A percentile compares a stretch with the other conserved stretches of the same genome.
Evolutionary conservation across 2,113 vertebrate species (phyloP).

Genomic region (Poeciliopsis occidentalis): DNA sequence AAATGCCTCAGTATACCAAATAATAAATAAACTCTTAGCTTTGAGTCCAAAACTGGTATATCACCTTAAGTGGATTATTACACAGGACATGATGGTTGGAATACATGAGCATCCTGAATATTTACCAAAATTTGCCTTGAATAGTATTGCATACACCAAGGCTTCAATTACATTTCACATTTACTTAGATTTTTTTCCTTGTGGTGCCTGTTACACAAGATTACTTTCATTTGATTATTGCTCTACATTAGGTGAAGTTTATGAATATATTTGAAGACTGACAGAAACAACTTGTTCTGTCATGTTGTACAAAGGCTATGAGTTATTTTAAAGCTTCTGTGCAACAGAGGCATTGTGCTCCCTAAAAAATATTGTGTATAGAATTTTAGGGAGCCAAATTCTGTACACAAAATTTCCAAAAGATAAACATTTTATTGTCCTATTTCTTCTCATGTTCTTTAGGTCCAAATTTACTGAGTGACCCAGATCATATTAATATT

Average conservation of each 20-base stretch:
- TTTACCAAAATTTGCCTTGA: conserved; percentile 23
- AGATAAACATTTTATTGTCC: background rate
- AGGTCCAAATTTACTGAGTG: background rate
- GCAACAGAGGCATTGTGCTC: no score
- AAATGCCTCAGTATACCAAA: conserved; percentile 35
- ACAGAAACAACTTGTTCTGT: background rate
- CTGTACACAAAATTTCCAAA: background rate
- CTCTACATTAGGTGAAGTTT: conserved; percentile 11
- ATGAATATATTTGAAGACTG: conserved; percentile 9
- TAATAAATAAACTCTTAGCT: conserved; percentile 36
- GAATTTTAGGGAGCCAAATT: background rate
- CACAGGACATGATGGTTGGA: conserved; percentile 32
- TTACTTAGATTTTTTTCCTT: conserved; percentile 27
- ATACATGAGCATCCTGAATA: conserved; percentile 38
- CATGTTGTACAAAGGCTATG: no score
- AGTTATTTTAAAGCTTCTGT: no score
- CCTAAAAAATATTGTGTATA: background rate
- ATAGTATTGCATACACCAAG: conserved; percentile 39
- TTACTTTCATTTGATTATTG: conserved; percentile 21
- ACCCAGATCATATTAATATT: conserved; percentile 11
- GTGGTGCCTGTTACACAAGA: conserved; percentile 9
- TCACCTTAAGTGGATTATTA: conserved; percentile 40
- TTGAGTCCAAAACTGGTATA: conserved; percentile 28
- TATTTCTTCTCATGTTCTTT: background rate
- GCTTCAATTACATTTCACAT: conserved; percentile 38